Evolutionary conservation across 2,888 invertebrate species (phyloP).

Genomic region (Willowsia nigromaculata): DNA sequence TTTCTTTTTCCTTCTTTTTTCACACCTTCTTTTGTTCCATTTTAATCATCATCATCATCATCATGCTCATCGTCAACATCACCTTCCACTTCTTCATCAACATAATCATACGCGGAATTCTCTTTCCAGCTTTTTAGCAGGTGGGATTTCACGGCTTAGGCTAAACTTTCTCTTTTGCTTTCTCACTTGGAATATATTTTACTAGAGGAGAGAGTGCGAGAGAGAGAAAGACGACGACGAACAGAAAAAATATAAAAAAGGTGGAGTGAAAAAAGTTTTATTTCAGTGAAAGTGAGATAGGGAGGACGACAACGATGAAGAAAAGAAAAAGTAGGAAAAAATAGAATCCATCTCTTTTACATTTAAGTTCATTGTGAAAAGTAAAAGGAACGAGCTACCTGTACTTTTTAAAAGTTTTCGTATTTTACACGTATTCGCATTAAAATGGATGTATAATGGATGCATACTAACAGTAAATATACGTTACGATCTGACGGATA

Average conservation of each 20-base stretch:
- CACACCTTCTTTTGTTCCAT: slow-evolving; percentile 61
- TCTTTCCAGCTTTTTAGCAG: slow-evolving; percentile 60
- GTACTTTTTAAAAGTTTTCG: slow-evolving; percentile 28
- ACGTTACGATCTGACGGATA: not conserved
- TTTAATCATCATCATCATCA: slow-evolving; percentile 47
- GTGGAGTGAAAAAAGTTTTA: slow-evolving; percentile 46
- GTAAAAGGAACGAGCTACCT: slow-evolving; percentile 2
- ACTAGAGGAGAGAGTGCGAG: not conserved
- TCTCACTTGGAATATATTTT: slow-evolving; percentile 50
- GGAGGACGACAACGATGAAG: slow-evolving; percentile 19
- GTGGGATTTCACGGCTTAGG: slow-evolving; percentile 69
- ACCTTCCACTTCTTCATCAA: slow-evolving; percentile 59
- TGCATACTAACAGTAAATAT: not conserved
- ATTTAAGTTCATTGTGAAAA: slow-evolving; percentile 45
- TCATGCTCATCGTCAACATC: slow-evolving; percentile 33
- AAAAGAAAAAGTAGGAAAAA: not conserved
- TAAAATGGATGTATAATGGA: slow-evolving; percentile 4
- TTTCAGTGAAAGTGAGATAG: slow-evolving; percentile 25
- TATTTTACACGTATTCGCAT: slow-evolving; percentile 24
- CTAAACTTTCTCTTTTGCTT: slow-evolving; percentile 64
- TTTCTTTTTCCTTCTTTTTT: slow-evolving; percentile 16
- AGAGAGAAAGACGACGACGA: slow-evolving; percentile 11
- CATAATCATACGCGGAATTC: slow-evolving; percentile 63
- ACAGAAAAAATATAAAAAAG: slow-evolving; percentile 11
- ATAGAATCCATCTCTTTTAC: slow-evolving; percentile 41